These are phyloP conservation scores for Hafferia zeledoni DNA, from an alignment of 2,797 vertebrate genomes.

Conservation along the genomic window DNA sequence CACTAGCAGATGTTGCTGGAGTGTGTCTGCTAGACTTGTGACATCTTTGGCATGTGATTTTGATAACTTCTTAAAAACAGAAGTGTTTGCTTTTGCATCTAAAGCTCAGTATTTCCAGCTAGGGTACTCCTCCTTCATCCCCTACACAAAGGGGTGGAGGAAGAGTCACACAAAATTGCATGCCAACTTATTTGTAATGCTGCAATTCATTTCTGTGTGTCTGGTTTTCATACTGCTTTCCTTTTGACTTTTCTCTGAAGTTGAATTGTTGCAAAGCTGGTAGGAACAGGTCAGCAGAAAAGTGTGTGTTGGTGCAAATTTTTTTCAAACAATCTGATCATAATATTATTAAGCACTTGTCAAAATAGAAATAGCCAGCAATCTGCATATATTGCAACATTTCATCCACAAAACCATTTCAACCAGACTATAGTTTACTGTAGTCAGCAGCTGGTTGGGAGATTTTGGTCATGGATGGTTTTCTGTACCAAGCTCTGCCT, in stretches of 20 bases:
- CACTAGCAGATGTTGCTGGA: not conserved
- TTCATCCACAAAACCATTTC: not conserved
- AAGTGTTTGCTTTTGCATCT: not conserved
- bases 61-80: constrained; percentile 3
- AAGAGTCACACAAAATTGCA: not conserved
- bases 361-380: not conserved
- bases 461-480: not conserved
- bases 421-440: not conserved
- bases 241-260: not conserved
- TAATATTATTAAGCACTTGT: not conserved
- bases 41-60: not conserved
- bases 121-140: not conserved
- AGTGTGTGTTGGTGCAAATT: not conserved
- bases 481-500: not conserved
- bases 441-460: not conserved
- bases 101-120: not conserved
- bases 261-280: not conserved
- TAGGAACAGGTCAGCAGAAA: not conserved
- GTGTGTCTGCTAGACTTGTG: not conserved
- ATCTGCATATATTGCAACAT: not conserved
- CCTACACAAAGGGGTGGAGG: fast-evolving
- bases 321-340: not conserved
- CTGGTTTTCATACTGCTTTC: not conserved
- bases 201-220: not conserved
- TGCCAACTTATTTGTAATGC: not conserved